Base-by-base conservation (phyloP, 92 coral and sea anemone genomes). In the Bergia sp. region DNA sequence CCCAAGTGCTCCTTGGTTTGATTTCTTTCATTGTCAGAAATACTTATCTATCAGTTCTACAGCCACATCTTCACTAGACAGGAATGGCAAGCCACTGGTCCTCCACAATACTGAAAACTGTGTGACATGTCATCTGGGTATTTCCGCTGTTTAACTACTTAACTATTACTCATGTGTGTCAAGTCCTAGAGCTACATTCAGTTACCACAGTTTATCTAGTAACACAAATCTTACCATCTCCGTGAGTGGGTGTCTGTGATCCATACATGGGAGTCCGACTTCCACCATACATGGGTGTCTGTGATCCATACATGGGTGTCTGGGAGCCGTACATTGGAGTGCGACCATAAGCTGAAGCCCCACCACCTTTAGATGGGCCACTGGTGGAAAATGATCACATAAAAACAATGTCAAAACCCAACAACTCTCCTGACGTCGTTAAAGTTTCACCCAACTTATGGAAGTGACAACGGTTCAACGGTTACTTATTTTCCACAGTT, bases 211-310 rank as follows among this genome's bases (percentile, higher is more conserved):
- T 45, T 7, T n/a, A 20, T 5, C 12, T 7, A 55, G 16, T 7
- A 23, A 9, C 12, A 13, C 5, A 5, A 5, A 37, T 80, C 98
- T 95, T 85, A 97, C 99, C 99, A 61, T 97, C 99, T 37, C 98
- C 98, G 49, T 97, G 99, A 20, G 99, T 97, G 79, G 99, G 99
- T 80, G 99, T 97, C 96, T 97, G 99, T 40, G 98, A 95, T 37
- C 99, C 98, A 91, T 97, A 95, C 98, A 97, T 97, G 67, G 99
- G 99, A 42, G 99, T 97, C 91, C 99, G 94, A 45, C 98, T 93
- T 37, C 98, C 99, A 84, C 87, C 87, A 76, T 95, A 91, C 95
- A 93, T 95, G 57, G 99, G 99, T 69, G 99, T 97, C 92, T 97
- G 99, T 77, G 99, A 96, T 1, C 99, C 99, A 82, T 96, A 95